These are phyloP conservation scores for Isichthys henryi DNA, from an alignment of 2,113 vertebrate species.

Conservation along the genomic window DNA sequence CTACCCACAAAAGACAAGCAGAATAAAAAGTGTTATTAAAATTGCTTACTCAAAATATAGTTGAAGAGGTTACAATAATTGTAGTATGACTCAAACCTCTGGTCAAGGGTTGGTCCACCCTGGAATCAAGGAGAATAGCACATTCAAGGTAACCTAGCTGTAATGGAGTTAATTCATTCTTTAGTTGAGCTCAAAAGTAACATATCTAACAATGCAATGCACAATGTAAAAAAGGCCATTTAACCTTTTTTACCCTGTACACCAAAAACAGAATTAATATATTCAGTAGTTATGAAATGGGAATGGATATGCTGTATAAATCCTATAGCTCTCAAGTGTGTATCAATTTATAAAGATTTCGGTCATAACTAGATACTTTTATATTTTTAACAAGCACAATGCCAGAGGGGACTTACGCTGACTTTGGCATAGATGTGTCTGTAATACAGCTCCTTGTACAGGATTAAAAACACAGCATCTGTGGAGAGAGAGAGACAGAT, in stretches of 20 bases:
- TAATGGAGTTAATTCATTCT: background rate
- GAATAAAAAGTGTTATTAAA: background rate
- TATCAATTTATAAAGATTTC: background rate
- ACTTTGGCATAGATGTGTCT: slow-evolving; percentile 99
- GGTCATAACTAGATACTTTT: background rate
- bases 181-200: background rate
- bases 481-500: slow-evolving; percentile 21
- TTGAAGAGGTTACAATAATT: slow-evolving; percentile 99
- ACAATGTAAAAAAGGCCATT: background rate
- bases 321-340: background rate
- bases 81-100: slow-evolving; percentile 97
- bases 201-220: background rate
- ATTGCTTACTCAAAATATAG: slow-evolving; percentile 92
- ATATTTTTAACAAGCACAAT: background rate
- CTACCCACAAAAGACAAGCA: background rate
- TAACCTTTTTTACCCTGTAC: background rate
- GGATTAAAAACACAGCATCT: slow-evolving; percentile 96
- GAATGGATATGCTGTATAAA: background rate
- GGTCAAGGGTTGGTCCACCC: slow-evolving; percentile 92
- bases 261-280: background rate
- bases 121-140: slow-evolving; percentile 37
- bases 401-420: slow-evolving; percentile 74
- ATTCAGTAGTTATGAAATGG: background rate
- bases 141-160: background rate
- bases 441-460: slow-evolving; percentile 97